Evolutionary conservation across 2,113 vertebrate species (phyloP).

Genomic region (Gulo gulo): DNA sequence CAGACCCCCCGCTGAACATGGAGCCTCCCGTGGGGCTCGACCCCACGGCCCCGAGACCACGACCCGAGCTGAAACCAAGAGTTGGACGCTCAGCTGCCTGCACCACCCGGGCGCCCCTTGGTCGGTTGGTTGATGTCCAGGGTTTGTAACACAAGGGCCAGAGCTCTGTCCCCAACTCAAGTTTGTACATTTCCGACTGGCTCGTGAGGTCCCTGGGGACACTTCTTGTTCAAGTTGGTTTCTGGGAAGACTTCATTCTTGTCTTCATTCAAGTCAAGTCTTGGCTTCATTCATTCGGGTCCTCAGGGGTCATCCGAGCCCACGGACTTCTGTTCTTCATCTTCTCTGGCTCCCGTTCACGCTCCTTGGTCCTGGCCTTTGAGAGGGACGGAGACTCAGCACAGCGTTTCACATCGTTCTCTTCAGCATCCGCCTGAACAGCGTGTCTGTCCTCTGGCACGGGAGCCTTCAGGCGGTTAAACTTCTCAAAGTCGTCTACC

Average conservation of each 20-base stretch:
- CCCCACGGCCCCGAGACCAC: too few species aligned
- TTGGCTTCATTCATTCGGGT: conserved; percentile 77
- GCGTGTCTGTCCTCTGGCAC: conserved; percentile 73
- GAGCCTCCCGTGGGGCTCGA: too few species aligned
- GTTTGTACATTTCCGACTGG: conserved; percentile 89
- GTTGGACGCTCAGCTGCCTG: too few species aligned
- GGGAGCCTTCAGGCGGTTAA: conserved; percentile 87
- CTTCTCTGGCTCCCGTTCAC: conserved; percentile 88
- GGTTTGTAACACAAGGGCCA: too few species aligned
- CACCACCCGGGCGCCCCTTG: too few species aligned
- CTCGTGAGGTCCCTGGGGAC: conserved; percentile 92
- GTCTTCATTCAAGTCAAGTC: too few species aligned
- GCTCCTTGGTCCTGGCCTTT: conserved; percentile 77
- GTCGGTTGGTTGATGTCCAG: too few species aligned
- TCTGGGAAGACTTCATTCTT: conserved; percentile 87
- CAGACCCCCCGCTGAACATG: not conserved
- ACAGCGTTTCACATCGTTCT: conserved; percentile 82
- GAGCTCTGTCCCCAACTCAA: too few species aligned
- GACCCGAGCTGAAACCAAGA: too few species aligned
- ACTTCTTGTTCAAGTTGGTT: conserved; percentile 88
- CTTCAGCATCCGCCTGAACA: conserved; percentile 76
- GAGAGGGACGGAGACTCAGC: not conserved
- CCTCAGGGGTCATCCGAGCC: conserved; percentile 92
- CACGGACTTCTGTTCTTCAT: conserved; percentile 91
- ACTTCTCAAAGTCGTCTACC: conserved; percentile 97